Evolutionary conservation across 2,888 invertebrate genomes (phyloP), one percentile per base, ranked within the genome.

Genomic region (Drosophila aldrichi): DNA sequence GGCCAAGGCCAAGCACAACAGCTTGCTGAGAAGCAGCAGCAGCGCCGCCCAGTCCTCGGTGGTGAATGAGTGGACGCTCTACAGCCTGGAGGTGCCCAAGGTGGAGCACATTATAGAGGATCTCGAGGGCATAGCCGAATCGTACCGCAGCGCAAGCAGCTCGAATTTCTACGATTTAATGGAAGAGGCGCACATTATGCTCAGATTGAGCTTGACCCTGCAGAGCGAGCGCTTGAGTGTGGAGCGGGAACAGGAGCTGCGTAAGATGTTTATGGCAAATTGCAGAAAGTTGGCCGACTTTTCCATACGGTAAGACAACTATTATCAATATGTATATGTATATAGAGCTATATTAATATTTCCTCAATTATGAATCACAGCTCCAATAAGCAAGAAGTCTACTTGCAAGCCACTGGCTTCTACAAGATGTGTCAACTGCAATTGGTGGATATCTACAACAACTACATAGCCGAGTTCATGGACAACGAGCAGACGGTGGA

Each of bases 121-220:
- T 89, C 95, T 96, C 82, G 94, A 95, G 54, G 94, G 95, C 74
- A 94, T 96, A 41, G 96, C 96, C 0, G 94, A 94, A 68, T 94
- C 94, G 48, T 95, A 95, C 88, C 94, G 95, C 62, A 94, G 94
- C 60, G 94, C 95, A 0, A 95, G 95, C 74, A 94, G 95, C 2
- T 94, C 95, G 43, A 95, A 96, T 3, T 96, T 96, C 88, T 94
- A 95, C 68, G 96, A 96, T 91, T 93, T 97, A 62, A 93, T 96
- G 87, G 95, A 95, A 80, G 96, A 97, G 92, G 96, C 96, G 7
- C 96, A 96, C 88, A 94, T 96, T 77, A 94, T 96, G 81, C 92
- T 96, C 20, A 92, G 95, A 4, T 74, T 92, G 22, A 91, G 92
- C 38, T 77, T 89, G 1, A 88, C 91, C 1, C 67, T 92, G 43